Evolutionary conservation across 2,797 vertebrate genomes (phyloP).

Genomic region (Cephalopachus bancanus): DNA sequence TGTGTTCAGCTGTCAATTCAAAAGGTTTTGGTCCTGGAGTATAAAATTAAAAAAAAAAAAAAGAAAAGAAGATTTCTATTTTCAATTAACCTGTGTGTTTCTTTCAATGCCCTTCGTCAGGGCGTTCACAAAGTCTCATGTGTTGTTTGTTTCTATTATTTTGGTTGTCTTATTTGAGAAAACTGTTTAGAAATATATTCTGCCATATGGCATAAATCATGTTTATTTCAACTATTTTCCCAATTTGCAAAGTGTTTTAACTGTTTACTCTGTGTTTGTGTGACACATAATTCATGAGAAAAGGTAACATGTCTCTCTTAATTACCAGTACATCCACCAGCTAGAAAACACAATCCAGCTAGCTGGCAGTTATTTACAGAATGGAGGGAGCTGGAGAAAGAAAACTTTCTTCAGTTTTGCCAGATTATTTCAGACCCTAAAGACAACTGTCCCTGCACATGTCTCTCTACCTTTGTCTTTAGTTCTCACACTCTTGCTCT

Average conservation of each 20-base stretch:
- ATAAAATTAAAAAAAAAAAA: neutral
- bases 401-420: neutral
- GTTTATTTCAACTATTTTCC: neutral
- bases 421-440: neutral
- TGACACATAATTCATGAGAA: neutral
- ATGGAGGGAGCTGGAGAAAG: neutral
- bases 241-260: neutral
- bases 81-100: neutral
- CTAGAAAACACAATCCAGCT: neutral
- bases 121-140: neutral
- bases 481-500: neutral
- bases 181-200: neutral
- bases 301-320: neutral
- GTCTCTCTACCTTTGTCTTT: neutral
- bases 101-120: neutral
- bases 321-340: neutral
- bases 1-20: neutral
- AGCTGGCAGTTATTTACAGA: neutral
- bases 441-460: neutral
- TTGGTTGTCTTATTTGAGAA: neutral
- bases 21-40: neutral
- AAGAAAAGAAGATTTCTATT: fast-evolving
- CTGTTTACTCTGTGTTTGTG: neutral
- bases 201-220: neutral
- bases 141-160: neutral